Percentiles rank a stretch among this genome's conserved stretches.
Evolutionary conservation across 2,797 vertebrate genomes (phyloP).

Genomic region (Acropternis orthonyx): DNA sequence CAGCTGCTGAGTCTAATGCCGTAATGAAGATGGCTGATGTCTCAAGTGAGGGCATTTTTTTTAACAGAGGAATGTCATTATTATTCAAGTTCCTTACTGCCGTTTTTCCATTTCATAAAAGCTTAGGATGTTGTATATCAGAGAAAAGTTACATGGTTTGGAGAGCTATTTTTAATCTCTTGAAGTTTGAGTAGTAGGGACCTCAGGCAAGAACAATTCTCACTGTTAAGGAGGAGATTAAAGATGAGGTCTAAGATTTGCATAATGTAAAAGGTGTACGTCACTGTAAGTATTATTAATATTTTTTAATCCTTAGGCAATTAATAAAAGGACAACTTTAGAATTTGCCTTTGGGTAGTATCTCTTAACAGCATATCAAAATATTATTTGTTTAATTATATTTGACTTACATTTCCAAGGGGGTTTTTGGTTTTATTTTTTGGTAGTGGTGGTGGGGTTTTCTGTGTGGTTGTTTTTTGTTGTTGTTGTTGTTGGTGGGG

Average conservation of each 20-base stretch:
- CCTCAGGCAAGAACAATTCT: conserved; percentile 67
- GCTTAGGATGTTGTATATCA: conserved; percentile 37
- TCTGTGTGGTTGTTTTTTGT: no score
- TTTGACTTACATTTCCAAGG: conserved; percentile 32
- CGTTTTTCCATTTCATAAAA: conserved; percentile 14
- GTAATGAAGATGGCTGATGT: neutral
- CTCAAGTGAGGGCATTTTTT: neutral
- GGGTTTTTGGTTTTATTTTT: neutral
- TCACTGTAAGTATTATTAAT: conserved; percentile 61
- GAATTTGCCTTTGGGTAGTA: conserved; percentile 59
- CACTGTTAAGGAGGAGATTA: conserved; percentile 64
- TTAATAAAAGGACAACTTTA: conserved; percentile 63
- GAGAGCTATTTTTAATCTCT: conserved; percentile 65
- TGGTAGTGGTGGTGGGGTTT: neutral
- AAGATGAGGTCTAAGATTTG: conserved; percentile 57
- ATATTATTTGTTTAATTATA: conserved; percentile 49
- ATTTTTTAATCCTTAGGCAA: conserved; percentile 60
- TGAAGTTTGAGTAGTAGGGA: conserved; percentile 40
- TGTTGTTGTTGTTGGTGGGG: no score
- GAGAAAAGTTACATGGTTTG: conserved; percentile 19
- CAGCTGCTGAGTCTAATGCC: neutral
- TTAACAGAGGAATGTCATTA: neutral
- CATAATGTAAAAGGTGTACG: conserved; percentile 62
- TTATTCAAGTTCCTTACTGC: neutral
- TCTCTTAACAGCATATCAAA: conserved; percentile 43